A percentile compares a stretch with the other conserved stretches of the same genome.
Conservation (phyloP, 2,113 vertebrate genomes). For the Triplophysa tibetana region DNA sequence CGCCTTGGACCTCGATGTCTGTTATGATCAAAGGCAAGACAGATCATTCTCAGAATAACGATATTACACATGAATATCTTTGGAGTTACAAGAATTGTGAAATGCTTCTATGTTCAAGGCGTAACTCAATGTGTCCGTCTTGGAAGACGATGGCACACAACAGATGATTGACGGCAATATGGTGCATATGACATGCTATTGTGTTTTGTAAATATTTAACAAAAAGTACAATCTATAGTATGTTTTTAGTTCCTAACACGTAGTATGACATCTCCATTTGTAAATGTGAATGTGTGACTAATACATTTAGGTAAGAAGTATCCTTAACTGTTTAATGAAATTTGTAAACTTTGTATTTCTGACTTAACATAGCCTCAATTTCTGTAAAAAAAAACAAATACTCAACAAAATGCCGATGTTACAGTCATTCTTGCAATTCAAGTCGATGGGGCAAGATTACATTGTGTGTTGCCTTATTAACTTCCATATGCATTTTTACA, state of each 20-base stretch:
- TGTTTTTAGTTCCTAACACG: neutral
- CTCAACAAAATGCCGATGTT: too few species aligned
- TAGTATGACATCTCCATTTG: neutral
- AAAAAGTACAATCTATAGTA: slow-evolving; percentile 38
- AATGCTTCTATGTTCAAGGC: neutral
- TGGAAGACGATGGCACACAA: neutral
- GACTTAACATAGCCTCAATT: too few species aligned
- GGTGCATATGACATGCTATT: neutral
- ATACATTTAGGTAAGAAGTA: neutral
- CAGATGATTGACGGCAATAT: too few species aligned
- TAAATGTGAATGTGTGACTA: neutral
- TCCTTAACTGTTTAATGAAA: too few species aligned
- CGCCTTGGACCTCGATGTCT: slow-evolving; percentile 21
- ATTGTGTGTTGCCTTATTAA: too few species aligned
- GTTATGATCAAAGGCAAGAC: slow-evolving; percentile 33
- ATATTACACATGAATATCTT: slow-evolving; percentile 6
- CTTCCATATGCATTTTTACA: too few species aligned
- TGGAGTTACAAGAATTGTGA: neutral
- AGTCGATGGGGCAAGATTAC: too few species aligned
- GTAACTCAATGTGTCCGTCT: neutral
- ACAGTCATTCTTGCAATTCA: too few species aligned
- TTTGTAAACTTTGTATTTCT: too few species aligned
- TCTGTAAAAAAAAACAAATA: too few species aligned
- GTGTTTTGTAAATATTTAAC: slow-evolving; percentile 38
- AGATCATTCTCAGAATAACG: neutral